Evolutionary conservation across 2,113 vertebrate genomes (phyloP).

Genomic region (Sylvilagus bachmani): DNA sequence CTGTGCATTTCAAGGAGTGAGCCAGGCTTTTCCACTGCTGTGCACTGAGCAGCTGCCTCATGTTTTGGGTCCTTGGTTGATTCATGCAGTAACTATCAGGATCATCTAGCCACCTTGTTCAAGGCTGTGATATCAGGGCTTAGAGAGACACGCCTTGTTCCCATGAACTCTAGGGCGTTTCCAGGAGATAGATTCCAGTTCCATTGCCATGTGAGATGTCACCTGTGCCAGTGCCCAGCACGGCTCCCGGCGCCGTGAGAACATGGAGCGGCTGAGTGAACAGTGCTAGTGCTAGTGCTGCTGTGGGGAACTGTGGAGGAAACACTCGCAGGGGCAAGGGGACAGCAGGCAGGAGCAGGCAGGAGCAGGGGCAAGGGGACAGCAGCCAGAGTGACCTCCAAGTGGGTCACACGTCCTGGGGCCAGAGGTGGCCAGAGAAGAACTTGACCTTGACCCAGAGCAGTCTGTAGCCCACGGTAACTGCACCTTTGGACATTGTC

Average conservation of each 20-base stretch:
- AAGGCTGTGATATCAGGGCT: background rate
- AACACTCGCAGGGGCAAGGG: background rate
- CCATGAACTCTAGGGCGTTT: background rate
- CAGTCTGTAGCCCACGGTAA: background rate
- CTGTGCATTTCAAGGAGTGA: background rate
- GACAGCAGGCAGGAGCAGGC: rapidly evolving
- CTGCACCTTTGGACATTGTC: background rate
- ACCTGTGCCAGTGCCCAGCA: background rate
- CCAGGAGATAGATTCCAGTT: background rate
- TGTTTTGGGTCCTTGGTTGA: background rate
- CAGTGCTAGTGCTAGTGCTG: background rate
- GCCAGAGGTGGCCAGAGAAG: background rate
- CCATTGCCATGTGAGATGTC: background rate
- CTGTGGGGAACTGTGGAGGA: background rate
- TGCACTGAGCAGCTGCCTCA: background rate
- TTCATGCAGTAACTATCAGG: background rate
- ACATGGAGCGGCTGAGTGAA: background rate
- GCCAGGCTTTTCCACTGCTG: background rate
- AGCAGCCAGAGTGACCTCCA: rapidly evolving
- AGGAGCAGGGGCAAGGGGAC: background rate
- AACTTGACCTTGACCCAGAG: background rate
- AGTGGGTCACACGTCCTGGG: background rate
- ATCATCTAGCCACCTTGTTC: background rate
- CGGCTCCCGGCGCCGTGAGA: background rate
- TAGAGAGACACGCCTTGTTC: background rate